These are phyloP conservation scores for Drosophila vallismaia DNA, from an alignment of 2,888 invertebrate genomes.

Conservation along the genomic window DNA sequence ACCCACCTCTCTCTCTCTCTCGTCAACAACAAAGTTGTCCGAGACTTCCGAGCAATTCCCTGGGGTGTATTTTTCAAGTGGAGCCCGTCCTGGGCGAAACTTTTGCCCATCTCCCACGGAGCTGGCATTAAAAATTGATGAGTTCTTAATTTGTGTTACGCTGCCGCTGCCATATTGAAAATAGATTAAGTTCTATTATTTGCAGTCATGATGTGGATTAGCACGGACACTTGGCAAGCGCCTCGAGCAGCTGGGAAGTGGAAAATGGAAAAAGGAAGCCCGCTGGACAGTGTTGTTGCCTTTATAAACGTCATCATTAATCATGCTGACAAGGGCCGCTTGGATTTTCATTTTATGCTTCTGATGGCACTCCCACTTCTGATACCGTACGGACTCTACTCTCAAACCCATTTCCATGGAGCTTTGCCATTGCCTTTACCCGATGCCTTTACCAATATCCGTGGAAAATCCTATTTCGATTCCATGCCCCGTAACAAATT, in stretches of 20 bases:
- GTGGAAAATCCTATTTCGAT: conserved; percentile 30
- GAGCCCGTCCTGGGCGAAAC: conserved; percentile 28
- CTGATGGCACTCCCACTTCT: conserved; percentile 30
- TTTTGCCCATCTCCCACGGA: conserved; percentile 48
- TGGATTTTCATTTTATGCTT: conserved; percentile 69
- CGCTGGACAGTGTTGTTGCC: conserved; percentile 43
- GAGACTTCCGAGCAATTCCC: conserved; percentile 57
- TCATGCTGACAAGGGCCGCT: conserved; percentile 74
- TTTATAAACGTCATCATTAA: conserved; percentile 77
- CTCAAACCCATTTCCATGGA: conserved; percentile 27
- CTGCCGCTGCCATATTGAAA: conserved; percentile 75
- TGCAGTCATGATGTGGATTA: conserved; percentile 81
- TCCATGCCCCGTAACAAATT: conserved; percentile 44
- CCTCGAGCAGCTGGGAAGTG: conserved; percentile 17
- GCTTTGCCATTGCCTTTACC: conserved; percentile 2
- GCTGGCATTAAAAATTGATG: conserved; percentile 79
- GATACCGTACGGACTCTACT: conserved; percentile 5
- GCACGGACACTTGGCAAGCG: conserved; percentile 64
- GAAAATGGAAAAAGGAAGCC: conserved; percentile 10
- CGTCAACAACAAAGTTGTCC: conserved; percentile 28
- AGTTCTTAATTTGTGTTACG: conserved; percentile 80
- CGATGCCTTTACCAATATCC: conserved; percentile 25
- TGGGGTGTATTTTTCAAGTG: conserved; percentile 70
- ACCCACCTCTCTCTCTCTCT: conserved; percentile 1
- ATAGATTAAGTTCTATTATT: conserved; percentile 81